phyloP scores from a whole-genome alignment of 2,888 invertebrate genomes.

The Lasioglossum villosulum region DNA sequence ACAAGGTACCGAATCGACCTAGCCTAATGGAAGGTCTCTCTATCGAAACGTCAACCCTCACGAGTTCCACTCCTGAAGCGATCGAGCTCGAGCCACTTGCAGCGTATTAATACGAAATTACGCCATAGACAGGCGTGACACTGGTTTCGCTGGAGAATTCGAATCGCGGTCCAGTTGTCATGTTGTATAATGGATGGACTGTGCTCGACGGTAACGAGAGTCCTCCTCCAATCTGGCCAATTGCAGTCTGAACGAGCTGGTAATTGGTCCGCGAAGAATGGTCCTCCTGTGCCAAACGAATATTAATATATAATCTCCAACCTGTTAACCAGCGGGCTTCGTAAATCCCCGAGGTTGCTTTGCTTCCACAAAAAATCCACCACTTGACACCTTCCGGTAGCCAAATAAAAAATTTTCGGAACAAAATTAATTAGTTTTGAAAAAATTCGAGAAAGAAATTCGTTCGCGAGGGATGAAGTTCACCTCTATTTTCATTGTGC shows the following conservation, averaged over 20 bases:
- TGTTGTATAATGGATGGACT: conserved; percentile 41
- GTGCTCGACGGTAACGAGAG: conserved; percentile 28
- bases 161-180: conserved; percentile 30
- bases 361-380: fast-evolving
- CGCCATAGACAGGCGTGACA: conserved; percentile 47
- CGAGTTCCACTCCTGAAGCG: not conserved
- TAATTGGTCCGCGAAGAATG: not conserved
- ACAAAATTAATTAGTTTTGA: no score
- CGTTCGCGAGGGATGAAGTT: no score
- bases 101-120: conserved; percentile 43
- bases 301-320: not conserved
- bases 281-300: no score
- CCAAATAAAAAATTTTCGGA: no score
- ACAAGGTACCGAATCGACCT: not conserved
- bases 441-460: no score
- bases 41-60: not conserved
- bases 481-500: no score
- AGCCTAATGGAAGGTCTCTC: not conserved
- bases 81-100: conserved; percentile 21
- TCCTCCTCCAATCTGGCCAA: conserved; percentile 17
- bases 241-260: conserved; percentile 8
- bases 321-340: not conserved
- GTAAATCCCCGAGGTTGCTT: not conserved
- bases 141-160: conserved; percentile 31
- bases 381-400: not conserved